Conservation (phyloP, 2,888 invertebrate species). For the Thecophora atra region DNA sequence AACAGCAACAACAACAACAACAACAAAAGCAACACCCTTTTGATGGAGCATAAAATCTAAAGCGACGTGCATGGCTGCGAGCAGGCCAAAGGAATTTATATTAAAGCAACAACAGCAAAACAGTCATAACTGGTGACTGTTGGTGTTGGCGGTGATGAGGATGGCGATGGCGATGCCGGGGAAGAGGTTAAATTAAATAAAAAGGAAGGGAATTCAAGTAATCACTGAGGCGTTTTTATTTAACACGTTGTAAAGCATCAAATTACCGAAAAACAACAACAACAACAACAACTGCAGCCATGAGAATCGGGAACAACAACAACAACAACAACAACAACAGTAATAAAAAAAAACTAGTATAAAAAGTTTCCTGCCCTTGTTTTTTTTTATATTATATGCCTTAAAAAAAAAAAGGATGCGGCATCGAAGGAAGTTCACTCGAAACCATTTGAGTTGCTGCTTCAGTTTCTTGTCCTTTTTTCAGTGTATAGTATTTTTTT, state of each 20-base stretch:
- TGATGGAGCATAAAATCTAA: conserved; percentile 30
- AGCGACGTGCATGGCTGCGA: conserved; percentile 32
- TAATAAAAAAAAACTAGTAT: neutral
- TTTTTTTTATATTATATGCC: neutral
- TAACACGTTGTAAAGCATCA: conserved; percentile 58
- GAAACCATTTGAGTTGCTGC: conserved; percentile 3
- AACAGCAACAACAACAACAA: conserved; percentile 31
- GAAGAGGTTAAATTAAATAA: conserved; percentile 47
- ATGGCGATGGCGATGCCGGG: conserved; percentile 4
- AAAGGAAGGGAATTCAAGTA: conserved; percentile 55
- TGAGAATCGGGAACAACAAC: neutral
- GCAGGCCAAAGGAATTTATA: conserved; percentile 11
- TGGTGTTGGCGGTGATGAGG: conserved; percentile 29
- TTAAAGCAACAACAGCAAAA: conserved; percentile 21
- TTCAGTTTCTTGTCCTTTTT: conserved; percentile 1
- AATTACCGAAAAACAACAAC: conserved; percentile 48
- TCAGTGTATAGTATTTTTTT: neutral
- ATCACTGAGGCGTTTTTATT: conserved; percentile 57
- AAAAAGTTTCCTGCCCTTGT: too few species aligned
- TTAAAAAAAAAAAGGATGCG: conserved; percentile 28
- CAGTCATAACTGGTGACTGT: neutral
- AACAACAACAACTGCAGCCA: neutral
- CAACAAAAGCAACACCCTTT: neutral
- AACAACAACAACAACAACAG: conserved; percentile 27
- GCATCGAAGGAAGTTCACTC: conserved; percentile 23